Evolutionary conservation across 1,140 invertebrate genomes (phyloP).

Genomic region (Drosophila subobscura): DNA sequence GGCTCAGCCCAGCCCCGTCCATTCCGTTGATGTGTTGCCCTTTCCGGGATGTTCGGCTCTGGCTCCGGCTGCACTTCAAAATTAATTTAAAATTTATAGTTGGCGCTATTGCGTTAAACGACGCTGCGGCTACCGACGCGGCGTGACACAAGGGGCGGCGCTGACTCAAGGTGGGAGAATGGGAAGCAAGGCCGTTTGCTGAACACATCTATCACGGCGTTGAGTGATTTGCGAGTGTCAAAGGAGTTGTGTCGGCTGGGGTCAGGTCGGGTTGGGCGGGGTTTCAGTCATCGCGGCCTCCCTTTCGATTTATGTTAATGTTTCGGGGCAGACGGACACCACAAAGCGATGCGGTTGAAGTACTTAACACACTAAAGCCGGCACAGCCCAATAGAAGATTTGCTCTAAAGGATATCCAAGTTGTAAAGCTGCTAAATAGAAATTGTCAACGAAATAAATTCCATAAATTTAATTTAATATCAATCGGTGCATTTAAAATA

Average conservation of each 20-base stretch:
- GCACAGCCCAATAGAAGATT: too few relatives aligned
- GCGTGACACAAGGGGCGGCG: slow-evolving; percentile 1
- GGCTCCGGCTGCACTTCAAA: slow-evolving; percentile 64
- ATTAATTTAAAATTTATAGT: slow-evolving; percentile 82
- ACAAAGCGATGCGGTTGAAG: slow-evolving; percentile 48
- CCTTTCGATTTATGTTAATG: slow-evolving; percentile 77
- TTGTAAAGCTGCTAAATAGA: too few relatives aligned
- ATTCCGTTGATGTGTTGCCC: slow-evolving; percentile 49
- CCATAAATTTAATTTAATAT: too few relatives aligned
- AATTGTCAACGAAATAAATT: too few relatives aligned
- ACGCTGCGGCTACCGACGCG: slow-evolving; percentile 44
- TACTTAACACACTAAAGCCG: slow-evolving; percentile 25
- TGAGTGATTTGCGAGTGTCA: slow-evolving; percentile 79
- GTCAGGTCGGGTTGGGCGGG: slow-evolving; percentile 6
- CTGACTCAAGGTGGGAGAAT: slow-evolving; percentile 20
- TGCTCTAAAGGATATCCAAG: background rate
- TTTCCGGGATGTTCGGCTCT: slow-evolving; percentile 36
- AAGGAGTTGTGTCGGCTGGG: slow-evolving; percentile 54
- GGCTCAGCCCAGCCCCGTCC: background rate
- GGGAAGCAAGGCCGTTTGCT: slow-evolving; percentile 8
- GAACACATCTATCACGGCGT: slow-evolving; percentile 68
- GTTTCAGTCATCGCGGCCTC: slow-evolving; percentile 18
- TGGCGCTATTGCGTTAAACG: slow-evolving; percentile 79
- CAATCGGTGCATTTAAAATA: too few relatives aligned
- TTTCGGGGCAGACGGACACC: slow-evolving; percentile 26